Evolutionary conservation across 2,797 vertebrate species (phyloP), one percentile per base, ranked within the genome.

Genomic region (Leptatherina wallacei): DNA sequence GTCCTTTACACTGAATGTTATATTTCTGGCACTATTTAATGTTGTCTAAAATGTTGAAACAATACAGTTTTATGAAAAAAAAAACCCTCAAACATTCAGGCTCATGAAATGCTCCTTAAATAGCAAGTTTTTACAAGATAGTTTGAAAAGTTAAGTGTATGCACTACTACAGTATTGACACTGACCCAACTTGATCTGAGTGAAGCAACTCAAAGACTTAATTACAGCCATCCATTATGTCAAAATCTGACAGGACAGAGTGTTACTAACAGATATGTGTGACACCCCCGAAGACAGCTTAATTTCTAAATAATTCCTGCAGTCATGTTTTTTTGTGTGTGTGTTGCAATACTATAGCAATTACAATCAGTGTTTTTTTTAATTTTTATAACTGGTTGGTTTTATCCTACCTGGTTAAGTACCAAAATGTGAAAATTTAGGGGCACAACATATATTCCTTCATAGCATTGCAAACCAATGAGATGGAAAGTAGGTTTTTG

Each of bases 191-290:
- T 18, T 42, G 40, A 42, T 42, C 40, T 42, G 18, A 38, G 22
- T 11, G 49, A 22, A 51, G 49, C 18, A 47, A 2, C 42, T 51
- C 49, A 24, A 69, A 35, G 33, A 58, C 70, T 69, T 4, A 65
- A 55, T 60, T 69, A 24, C 9, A 13, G 22, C 44, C 20, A 9
- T 11, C 42, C 16, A 16, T 61, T 61, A 40, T 65, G 42, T 62
- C 36, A 30, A 27, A 68, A 58, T 71, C 55, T 71, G 74, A 71
- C 75, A 66, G 65, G 54, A 60, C 6, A 42, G 56, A 71, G 20
- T 72, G 58, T 71, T 74, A 59, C 63, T 40, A 14, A 35, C 18
- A 61, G 2, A 47, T 49, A 51, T 51, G 65, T 56, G 44, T 60
- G 49, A 69, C 13, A 30, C 62, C 72, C 62, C 22, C 24, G 71